phyloP scores from a whole-genome alignment of 2,888 invertebrate species.

The Salticus scenicus region DNA sequence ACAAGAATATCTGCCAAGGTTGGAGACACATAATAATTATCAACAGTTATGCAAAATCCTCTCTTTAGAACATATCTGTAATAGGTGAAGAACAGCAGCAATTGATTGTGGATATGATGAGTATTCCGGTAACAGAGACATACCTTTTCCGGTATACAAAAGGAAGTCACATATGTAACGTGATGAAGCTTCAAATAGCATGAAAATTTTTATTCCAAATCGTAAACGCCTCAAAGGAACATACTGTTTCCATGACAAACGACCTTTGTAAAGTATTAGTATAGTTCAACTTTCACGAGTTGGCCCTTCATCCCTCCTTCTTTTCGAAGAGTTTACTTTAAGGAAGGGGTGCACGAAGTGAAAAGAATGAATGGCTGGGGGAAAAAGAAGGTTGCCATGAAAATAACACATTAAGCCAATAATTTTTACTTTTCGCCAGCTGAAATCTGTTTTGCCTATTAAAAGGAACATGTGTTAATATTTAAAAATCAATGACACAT shows the following conservation, averaged over 20 bases:
- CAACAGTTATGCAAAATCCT: conserved; percentile 44
- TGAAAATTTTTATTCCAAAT: conserved; percentile 67
- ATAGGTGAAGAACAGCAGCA: conserved; percentile 27
- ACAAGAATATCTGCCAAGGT: conserved; percentile 33
- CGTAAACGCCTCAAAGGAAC: conserved; percentile 66
- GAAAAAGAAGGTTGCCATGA: too few species aligned
- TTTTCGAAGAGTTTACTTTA: too few species aligned
- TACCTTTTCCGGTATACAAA: neutral
- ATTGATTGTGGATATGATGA: conserved; percentile 29
- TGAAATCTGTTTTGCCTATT: too few species aligned
- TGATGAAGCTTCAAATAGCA: conserved; percentile 47
- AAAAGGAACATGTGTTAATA: too few species aligned
- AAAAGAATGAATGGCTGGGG: too few species aligned
- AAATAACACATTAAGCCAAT: too few species aligned
- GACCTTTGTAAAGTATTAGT: conserved; percentile 67
- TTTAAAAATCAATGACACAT: too few species aligned
- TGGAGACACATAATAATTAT: conserved; percentile 54
- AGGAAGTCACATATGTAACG: conserved; percentile 43
- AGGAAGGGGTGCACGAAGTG: too few species aligned
- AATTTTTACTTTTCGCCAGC: too few species aligned
- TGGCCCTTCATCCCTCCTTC: too few species aligned
- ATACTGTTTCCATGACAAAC: conserved; percentile 65
- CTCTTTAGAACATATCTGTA: conserved; percentile 46
- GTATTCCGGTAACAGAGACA: conserved; percentile 8
- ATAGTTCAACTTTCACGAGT: too few species aligned